A percentile compares a stretch with the other conserved stretches of the same genome.
These are phyloP conservation scores for Bruchidius siliquastri DNA, from an alignment of 2,888 invertebrate species.

Conservation along the genomic window DNA sequence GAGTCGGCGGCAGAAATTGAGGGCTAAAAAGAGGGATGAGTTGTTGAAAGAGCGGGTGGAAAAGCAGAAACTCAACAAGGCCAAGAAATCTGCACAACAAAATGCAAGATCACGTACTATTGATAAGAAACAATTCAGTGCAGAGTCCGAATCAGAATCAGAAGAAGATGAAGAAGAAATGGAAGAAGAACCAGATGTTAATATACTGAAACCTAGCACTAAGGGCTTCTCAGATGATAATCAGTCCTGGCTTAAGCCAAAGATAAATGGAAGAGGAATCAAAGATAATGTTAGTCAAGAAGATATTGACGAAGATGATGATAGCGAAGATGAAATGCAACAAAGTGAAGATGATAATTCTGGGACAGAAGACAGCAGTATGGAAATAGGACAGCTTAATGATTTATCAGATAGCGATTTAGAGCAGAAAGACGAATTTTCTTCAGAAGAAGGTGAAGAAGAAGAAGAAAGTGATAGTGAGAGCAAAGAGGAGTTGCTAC, in stretches of 20 bases:
- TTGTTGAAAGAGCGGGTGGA: constrained; percentile 29
- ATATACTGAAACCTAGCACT: constrained; percentile 20
- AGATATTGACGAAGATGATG: constrained; percentile 30
- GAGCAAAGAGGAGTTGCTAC: constrained; percentile 66
- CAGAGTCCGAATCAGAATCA: constrained; percentile 19
- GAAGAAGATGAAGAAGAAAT: constrained; percentile 11
- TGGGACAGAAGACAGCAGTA: constrained; percentile 34
- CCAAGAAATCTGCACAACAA: constrained; percentile 29
- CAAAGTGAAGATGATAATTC: constrained; percentile 34
- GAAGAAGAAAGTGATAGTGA: constrained; percentile 49
- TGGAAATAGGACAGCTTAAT: constrained; percentile 28
- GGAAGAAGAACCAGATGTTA: constrained; percentile 5
- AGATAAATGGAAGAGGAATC: constrained; percentile 52
- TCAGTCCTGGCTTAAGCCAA: constrained; percentile 57
- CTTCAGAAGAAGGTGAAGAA: constrained; percentile 27
- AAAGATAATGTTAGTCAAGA: constrained; percentile 31
- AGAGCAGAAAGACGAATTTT: constrained; percentile 33
- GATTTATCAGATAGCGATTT: constrained; percentile 42
- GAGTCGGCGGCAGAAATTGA: constrained; percentile 50
- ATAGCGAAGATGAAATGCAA: constrained; percentile 8
- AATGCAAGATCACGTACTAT: constrained; percentile 3
- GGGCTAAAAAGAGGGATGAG: constrained; percentile 33
- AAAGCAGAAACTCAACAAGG: constrained; percentile 23
- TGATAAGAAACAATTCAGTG: constrained; percentile 16
- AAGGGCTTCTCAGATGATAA: constrained; percentile 69